Evolutionary conservation across 2,797 vertebrate species (phyloP).

Genomic region (Helicolenus hilgendorfi): DNA sequence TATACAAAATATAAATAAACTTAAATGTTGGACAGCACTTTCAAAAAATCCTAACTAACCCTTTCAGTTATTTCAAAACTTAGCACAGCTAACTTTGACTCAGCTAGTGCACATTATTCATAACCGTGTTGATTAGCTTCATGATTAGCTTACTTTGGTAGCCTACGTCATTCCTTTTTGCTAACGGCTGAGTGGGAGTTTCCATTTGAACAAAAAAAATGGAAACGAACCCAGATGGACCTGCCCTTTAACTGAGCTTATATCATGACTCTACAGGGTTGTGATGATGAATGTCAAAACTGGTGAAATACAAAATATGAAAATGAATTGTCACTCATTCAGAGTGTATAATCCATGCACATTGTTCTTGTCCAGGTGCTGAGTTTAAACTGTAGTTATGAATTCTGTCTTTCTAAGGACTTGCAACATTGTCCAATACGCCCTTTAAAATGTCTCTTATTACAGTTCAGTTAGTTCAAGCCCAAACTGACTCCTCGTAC

Average conservation of each 20-base stretch:
- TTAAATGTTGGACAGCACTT: rapidly evolving
- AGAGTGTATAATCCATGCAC: background rate
- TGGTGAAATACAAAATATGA: constrained; percentile 5
- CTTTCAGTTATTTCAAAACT: no score
- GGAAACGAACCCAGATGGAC: no score
- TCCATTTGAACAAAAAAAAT: no score
- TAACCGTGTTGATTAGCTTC: no score
- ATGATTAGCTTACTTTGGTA: no score
- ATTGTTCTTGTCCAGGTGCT: background rate
- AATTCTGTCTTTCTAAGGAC: background rate
- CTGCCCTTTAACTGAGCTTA: background rate
- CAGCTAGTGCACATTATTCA: no score
- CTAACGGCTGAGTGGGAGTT: no score
- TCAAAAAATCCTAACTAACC: no score
- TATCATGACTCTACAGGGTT: background rate
- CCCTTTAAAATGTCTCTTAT: background rate
- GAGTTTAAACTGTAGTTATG: background rate
- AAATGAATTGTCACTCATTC: background rate
- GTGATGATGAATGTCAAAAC: background rate
- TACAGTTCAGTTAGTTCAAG: background rate
- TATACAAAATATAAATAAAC: no score
- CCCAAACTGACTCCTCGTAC: background rate
- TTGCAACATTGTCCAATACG: background rate
- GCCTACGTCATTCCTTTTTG: rapidly evolving
- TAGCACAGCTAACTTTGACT: no score